Evolutionary conservation across 2,888 invertebrate species (phyloP).

Genomic region (Embidobia sp.): DNA sequence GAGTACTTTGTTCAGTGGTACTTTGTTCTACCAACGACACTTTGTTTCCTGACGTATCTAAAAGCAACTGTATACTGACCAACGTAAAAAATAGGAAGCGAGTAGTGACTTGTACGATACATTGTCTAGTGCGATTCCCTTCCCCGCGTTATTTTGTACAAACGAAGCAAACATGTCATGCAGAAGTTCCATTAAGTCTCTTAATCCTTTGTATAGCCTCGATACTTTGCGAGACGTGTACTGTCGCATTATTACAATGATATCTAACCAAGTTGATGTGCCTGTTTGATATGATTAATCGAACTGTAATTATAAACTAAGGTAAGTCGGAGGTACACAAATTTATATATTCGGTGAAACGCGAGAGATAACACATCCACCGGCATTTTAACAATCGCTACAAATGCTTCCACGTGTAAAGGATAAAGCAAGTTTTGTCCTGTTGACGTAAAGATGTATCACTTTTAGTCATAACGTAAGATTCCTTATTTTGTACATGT

Average conservation of each 20-base stretch:
- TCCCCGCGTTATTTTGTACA: slow-evolving; percentile 13
- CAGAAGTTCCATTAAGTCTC: slow-evolving; percentile 25
- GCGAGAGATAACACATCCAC: background rate
- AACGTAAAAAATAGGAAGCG: no score
- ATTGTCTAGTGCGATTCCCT: no score
- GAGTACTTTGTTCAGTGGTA: no score
- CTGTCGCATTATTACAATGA: slow-evolving; percentile 61
- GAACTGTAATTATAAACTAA: slow-evolving; percentile 69
- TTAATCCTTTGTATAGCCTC: slow-evolving; percentile 23
- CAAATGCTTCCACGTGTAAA: slow-evolving; percentile 72
- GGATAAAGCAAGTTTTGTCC: slow-evolving; percentile 45
- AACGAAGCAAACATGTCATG: slow-evolving; percentile 20
- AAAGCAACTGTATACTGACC: no score
- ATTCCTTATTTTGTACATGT: slow-evolving; percentile 61
- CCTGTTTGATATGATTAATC: slow-evolving; percentile 78
- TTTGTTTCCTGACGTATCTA: no score
- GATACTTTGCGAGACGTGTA: slow-evolving; percentile 54
- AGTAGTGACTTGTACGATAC: no score
- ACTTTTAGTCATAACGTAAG: slow-evolving; percentile 73
- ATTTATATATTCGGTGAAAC: slow-evolving; percentile 37
- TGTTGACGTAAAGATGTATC: slow-evolving; percentile 61
- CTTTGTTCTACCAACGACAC: no score
- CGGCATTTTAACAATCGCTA: slow-evolving; percentile 18
- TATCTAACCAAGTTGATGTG: slow-evolving; percentile 80
- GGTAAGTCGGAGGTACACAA: slow-evolving; percentile 57